Evolutionary conservation across 2,113 vertebrate species (phyloP), one percentile per base, ranked within the genome.

Genomic region (Anseranas semipalmata): DNA sequence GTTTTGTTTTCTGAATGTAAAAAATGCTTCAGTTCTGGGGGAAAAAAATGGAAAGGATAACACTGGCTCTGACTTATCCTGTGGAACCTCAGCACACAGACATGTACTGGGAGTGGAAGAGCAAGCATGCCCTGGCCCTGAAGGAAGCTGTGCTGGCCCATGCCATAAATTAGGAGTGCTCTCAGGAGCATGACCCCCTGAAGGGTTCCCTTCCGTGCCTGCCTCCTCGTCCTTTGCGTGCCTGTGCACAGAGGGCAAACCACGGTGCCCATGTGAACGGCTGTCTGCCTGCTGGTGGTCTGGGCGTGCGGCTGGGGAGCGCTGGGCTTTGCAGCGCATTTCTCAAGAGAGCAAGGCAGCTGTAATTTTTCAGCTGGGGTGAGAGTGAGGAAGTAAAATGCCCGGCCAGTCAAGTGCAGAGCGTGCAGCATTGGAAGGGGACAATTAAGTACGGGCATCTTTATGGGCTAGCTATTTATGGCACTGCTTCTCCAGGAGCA

Each of bases 401-500:
- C 65, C 86, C 7, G 5, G 12, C 28, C 73, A 60, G 89, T 79
- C 84, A 89, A 91, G 94, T 85, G 93, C 39, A 60, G 72, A 53
- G 4, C 0, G 28, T 65, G 60, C 2, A 1, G 20, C 39, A 66
- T 13, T 89, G 71, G 85, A 81, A 59, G 11, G 68, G 85, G 62
- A 72, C 45, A 66, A 6, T 91, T 87, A 74, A 80, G 14, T 90
- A 39, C 2, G 8, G 56, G 68, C 65, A 45, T 81, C 58, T 95
- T 97, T 94, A 94, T 92, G 80, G 39, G 37, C 37, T 87, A 77
- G 70, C n/a, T 95, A 3, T 93, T 89, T 94, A 94, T 83, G 67
- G 46, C 35, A 20, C 71, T 93, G 45, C 82, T 67, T 81, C 63
- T 89, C 63, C 67, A 95, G 78, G 59, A 87, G 82, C 45, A 58